These are phyloP conservation scores for Rhyacophila evoluta DNA, from an alignment of 2,888 invertebrate species.

Conservation along the genomic window DNA sequence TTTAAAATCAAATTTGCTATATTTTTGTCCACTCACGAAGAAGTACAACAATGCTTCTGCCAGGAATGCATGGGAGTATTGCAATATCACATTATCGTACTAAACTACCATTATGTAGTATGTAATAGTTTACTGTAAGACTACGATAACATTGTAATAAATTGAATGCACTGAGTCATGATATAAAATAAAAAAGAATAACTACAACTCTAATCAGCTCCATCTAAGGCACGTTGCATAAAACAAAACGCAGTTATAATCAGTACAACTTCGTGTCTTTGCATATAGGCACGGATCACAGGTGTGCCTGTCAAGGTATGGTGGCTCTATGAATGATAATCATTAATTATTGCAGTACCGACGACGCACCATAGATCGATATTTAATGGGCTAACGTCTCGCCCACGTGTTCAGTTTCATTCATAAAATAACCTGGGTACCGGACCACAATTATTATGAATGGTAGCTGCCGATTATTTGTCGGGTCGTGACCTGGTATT, in stretches of 20 bases:
- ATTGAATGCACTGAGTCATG: too few relatives aligned
- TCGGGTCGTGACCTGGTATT: neutral
- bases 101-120: too few relatives aligned
- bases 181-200: too few relatives aligned
- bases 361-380: neutral
- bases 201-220: neutral
- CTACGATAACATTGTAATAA: too few relatives aligned
- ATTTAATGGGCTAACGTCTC: neutral
- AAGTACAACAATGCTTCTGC: too few relatives aligned
- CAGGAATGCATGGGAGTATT: too few relatives aligned
- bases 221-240: neutral
- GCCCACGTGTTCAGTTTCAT: slow-evolving; percentile 1
- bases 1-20: too few relatives aligned
- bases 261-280: neutral
- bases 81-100: too few relatives aligned
- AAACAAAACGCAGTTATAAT: slow-evolving; percentile 1
- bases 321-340: neutral
- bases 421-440: neutral
- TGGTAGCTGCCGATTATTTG: neutral
- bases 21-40: too few relatives aligned
- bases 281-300: neutral
- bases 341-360: neutral
- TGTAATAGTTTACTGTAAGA: too few relatives aligned
- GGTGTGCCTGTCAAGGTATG: neutral
- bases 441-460: neutral